phyloP scores from a whole-genome alignment of 2,888 invertebrate species.

The Mylabris sibirica region DNA sequence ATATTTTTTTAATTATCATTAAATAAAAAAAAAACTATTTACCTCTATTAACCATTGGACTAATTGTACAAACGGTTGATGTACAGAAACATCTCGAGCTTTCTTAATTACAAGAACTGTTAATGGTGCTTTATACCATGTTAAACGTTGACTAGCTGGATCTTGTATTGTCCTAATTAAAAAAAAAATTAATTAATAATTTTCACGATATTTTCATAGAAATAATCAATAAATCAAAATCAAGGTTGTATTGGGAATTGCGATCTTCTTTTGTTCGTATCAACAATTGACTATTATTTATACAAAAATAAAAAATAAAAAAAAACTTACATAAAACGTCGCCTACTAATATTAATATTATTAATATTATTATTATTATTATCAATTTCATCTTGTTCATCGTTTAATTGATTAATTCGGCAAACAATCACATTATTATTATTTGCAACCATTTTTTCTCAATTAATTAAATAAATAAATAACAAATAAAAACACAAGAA shows the following conservation, averaged over 20 bases:
- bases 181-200: conserved; percentile 22
- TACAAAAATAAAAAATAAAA: not conserved
- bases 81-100: conserved; percentile 88
- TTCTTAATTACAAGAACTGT: conserved; percentile 98
- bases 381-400: not conserved
- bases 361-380: conserved; percentile 1
- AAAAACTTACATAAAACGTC: conserved; percentile 8
- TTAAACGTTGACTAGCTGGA: conserved; percentile 94
- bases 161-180: conserved; percentile 91
- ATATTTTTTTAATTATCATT: no score
- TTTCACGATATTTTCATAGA: conserved; percentile 6
- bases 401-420: conserved; percentile 6
- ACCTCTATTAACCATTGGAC: conserved; percentile 94
- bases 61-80: conserved; percentile 90
- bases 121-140: conserved; percentile 96
- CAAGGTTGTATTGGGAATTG: conserved; percentile 11
- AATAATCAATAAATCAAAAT: conserved; percentile 2
- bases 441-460: conserved; percentile 17
- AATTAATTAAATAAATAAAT: conserved; percentile 1
- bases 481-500: conserved; percentile 17
- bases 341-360: conserved; percentile 1
- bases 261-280: not conserved
- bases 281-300: not conserved
- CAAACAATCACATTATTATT: conserved; percentile 11
- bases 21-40: conserved; percentile 46